Conservation (phyloP, 2,797 vertebrate genomes). For the Gallinago stenura region DNA sequence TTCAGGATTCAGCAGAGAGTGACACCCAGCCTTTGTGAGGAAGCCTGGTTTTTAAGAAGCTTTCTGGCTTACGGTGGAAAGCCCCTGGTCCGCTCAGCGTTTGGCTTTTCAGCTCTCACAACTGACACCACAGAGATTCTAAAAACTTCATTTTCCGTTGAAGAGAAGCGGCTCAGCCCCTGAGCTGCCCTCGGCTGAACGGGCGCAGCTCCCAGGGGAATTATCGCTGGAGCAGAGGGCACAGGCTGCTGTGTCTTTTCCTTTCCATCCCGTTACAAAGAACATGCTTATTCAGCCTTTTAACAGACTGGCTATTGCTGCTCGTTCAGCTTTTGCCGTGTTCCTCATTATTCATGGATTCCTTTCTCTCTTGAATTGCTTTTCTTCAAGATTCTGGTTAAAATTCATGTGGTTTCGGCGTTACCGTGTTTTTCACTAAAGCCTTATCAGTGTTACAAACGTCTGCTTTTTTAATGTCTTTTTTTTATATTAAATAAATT, state of each 20-base stretch:
- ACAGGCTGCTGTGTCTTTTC: constrained; percentile 12
- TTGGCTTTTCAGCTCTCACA: background rate
- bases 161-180: background rate
- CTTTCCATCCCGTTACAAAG: constrained; percentile 35
- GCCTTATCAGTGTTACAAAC: background rate
- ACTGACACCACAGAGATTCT: background rate
- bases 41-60: background rate
- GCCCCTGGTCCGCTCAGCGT: background rate
- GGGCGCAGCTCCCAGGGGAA: constrained; percentile 30
- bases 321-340: constrained; percentile 62
- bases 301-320: constrained; percentile 27
- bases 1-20: too few species aligned
- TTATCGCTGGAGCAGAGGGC: constrained; percentile 12
- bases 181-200: background rate
- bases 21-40: background rate
- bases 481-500: background rate
- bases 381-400: constrained; percentile 36
- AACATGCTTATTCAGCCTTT: constrained; percentile 61
- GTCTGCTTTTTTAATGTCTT: background rate
- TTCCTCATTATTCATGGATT: constrained; percentile 53
- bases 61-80: background rate
- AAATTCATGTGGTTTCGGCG: constrained; percentile 32
- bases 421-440: background rate
- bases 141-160: background rate
- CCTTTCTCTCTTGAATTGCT: constrained; percentile 35